These are phyloP conservation scores for Gallirallus australis DNA, from an alignment of 2,797 vertebrate genomes.

Conservation along the genomic window DNA sequence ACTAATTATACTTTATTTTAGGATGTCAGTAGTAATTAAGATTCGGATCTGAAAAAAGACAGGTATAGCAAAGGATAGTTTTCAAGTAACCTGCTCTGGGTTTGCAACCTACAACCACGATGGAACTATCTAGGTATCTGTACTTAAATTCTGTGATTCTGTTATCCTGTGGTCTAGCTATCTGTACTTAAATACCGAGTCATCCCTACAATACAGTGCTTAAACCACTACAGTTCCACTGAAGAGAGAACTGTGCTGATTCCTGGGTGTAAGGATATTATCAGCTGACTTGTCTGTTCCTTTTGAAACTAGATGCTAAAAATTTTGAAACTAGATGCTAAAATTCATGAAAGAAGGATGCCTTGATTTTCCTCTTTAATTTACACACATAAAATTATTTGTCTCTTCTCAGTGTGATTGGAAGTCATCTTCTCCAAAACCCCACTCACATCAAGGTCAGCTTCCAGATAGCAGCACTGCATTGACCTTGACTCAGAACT, in stretches of 20 bases:
- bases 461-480: neutral
- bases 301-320: neutral
- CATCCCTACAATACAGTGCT: neutral
- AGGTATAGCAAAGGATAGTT: neutral
- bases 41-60: neutral
- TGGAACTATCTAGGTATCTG: neutral
- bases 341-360: neutral
- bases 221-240: neutral
- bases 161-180: no score
- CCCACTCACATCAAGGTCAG: neutral
- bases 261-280: neutral
- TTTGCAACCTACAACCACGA: neutral
- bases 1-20: neutral
- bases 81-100: neutral
- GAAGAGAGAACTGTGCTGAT: neutral
- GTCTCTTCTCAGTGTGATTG: neutral
- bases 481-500: neutral
- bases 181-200: neutral
- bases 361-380: neutral
- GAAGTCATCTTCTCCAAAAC: neutral
- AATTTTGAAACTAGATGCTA: neutral
- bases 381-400: neutral
- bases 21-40: neutral
- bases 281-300: neutral
- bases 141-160: neutral